Percentiles rank a stretch among this genome's conserved stretches.
These are phyloP conservation scores for Apeltes quadracus DNA, from an alignment of 2,113 vertebrate species.

Conservation along the genomic window DNA sequence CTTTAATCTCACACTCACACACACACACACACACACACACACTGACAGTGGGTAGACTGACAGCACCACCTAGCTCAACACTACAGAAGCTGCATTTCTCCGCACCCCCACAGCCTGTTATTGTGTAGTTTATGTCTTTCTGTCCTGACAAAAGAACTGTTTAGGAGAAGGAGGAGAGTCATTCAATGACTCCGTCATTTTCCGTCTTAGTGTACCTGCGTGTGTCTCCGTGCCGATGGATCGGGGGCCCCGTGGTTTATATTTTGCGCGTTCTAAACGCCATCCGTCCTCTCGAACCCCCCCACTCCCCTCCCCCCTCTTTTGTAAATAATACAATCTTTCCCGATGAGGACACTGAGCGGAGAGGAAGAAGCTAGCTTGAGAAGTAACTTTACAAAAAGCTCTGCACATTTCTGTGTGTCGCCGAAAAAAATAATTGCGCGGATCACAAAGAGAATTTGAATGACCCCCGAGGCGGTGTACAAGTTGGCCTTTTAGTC, in stretches of 20 bases:
- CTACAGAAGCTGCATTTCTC: constrained; percentile 51
- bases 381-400: constrained; percentile 30
- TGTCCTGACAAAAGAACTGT: background rate
- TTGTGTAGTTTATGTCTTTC: background rate
- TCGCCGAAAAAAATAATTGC: constrained; percentile 52
- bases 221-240: background rate
- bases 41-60: constrained; percentile 50
- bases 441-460: constrained; percentile 64
- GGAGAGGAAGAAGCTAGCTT: background rate
- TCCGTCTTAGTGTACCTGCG: background rate
- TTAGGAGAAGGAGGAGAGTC: constrained; percentile 8
- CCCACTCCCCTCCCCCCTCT: too few relatives aligned
- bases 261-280: background rate
- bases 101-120: background rate
- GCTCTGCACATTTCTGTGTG: constrained; percentile 22
- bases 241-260: background rate
- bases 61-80: constrained; percentile 73
- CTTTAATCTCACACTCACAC: constrained; percentile 18
- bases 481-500: constrained; percentile 54
- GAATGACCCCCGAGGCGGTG: constrained; percentile 59
- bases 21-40: constrained; percentile 29
- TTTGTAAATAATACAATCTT: constrained; percentile 26
- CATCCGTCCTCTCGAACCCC: too few relatives aligned
- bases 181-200: background rate
- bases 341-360: constrained; percentile 18